Base-by-base conservation (phyloP, 1,140 invertebrate species). In the Myzus persicae region DNA sequence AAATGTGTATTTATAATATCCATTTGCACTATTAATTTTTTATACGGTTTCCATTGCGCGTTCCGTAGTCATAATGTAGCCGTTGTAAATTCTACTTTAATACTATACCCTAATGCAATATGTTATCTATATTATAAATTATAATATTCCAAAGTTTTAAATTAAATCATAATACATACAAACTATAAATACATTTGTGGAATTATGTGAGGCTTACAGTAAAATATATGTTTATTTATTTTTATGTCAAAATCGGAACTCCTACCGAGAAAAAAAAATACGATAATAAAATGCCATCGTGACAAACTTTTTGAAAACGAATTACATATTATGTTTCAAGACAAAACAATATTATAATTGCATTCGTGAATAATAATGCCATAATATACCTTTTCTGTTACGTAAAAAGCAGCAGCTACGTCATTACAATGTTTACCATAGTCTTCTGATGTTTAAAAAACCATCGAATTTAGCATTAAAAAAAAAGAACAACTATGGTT, bases 11-110 rank as follows among this genome's bases (percentile, higher is more conserved):
- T 84, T 84, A 84, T 42, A 82, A 38, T 82, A 84, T 14, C 26
- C 36, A 84, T 84, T 84, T 84, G 24, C 36, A 82, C 76, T 82
- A 82, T 82, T 76, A 76, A 76, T n/a, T 76, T n/a, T 76, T 76
- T n/a, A 18, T 76, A 76, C 38, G 22, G 18, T 38, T 84, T 26
- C 82, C 82, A 84, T 84, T 84, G 26, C 1, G 9, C 38, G 24
- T 24, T 38, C 38, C 38, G 38, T 24, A 22, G 82, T 26, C 82
- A 40, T 84, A 26, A 84, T 9, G 38, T 84, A 84, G 82, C 40
- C 36, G 82, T 42, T 42, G 24, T 40, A 40, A 84, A 84, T 84
- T 84, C 36, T 38, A 38, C 76, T 82, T 82, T 82, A 82, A 82
- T 38, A 24, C 36, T 1, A n/a, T n/a, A 82, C 76, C 22, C 18